Base-by-base conservation (phyloP, 2,888 invertebrate species). In the Caenorhabditis sp. region DNA sequence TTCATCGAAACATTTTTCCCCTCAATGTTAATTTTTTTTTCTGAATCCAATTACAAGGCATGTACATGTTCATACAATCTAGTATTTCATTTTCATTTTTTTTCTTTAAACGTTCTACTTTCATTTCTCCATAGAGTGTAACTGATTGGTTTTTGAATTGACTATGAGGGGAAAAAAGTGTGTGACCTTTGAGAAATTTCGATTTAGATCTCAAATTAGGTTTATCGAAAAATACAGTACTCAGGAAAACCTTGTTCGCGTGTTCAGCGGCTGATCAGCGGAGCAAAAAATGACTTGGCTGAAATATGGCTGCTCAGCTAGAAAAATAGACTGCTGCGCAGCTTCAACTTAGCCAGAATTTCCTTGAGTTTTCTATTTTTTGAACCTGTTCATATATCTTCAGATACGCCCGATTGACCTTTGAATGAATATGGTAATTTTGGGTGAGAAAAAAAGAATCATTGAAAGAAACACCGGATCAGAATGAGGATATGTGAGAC, bases 351-450 rank as follows among this genome's bases (percentile, higher is more conserved):
- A n/a, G n/a, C n/a, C n/a, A n/a, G n/a, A n/a, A n/a, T n/a, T n/a
- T n/a, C n/a, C n/a, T n/a, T n/a, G n/a, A n/a, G n/a, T n/a, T n/a
- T n/a, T n/a, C n/a, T n/a, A n/a, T n/a, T n/a, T n/a, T 43, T 43
- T 43, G 12, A 43, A 17, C 43, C 43, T 43, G 43, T 17, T 17
- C 12, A 36, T 36, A 36, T 43, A 43, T 43, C 43, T 43, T 43
- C 14, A 31, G 31, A 31, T 10, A 31, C 17, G 43, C 43, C 43
- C 43, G 17, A 43, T 43, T 43, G 43, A 43, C 43, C 43, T 43
- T 43, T 43, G 43, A 43, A 43, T 43, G 43, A 43, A 43, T 43
- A 43, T 43, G 43, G 43, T 43, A 43, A 43, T 43, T 43, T 43
- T 2, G 43, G 17, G 36, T 8, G 12, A 12, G 12, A 36, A 12